Evolutionary conservation across 2,888 invertebrate genomes (phyloP), one percentile per base, ranked within the genome.

Genomic region (Microplitis deprimator): DNA sequence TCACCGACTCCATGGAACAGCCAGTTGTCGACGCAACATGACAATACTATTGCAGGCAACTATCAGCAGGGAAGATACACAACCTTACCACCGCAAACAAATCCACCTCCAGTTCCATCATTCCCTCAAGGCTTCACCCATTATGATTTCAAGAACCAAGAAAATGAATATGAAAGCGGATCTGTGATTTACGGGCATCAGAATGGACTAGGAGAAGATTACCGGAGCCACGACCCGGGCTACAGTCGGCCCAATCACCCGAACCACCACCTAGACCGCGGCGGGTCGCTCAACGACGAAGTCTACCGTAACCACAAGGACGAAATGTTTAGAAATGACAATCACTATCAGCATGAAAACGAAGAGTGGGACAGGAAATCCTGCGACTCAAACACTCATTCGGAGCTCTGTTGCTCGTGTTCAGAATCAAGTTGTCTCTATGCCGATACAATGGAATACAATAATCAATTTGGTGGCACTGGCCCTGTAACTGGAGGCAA

Each of bases 311-410:
- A 50, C 13, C 87, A 87, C 71, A 89, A 87, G 78, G 88, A 88
- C 39, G 89, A 88, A 16, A 82, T 86, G 70, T 89, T 87, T 68
- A 83, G 86, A 39, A 86, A 85, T 75, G 88, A 88, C 60, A 86
- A 84, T 77, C 75, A 87, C 1, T 89, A 89, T 78, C 89, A 87
- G 38, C 86, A 85, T 5, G 89, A 89, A 1, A 89, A 88, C 77
- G 89, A 89, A 73, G 89, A 89, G 41, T 90, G 89, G 89, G 89
- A 90, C 59, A 84, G 90, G 68, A 90, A 90, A 69, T 90, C 90
- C 0, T 89, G 89, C 82, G 90, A 90, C 76, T 89, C 90, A 1
- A 90, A 89, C 73, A 88, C 88, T 6, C 89, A 89, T 76, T 89
- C 89, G 77, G 90, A 90, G 75, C 82, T 89, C 73, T 89, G 90